Evolutionary conservation across 2,113 vertebrate genomes (phyloP).

Genomic region (Motacilla alba): DNA sequence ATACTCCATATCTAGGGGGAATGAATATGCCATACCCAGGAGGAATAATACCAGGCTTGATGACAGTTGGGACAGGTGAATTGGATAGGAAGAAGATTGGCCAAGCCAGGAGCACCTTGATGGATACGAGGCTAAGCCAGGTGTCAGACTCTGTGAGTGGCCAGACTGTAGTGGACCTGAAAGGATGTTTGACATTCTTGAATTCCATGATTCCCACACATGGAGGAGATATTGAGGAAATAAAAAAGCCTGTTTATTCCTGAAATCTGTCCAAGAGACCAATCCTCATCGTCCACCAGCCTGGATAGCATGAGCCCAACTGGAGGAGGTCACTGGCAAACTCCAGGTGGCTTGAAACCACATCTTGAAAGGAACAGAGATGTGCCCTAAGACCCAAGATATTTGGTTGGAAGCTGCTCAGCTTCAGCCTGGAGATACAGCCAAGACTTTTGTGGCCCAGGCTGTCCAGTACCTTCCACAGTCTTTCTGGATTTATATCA

Average conservation of each 20-base stretch:
- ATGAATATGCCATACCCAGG: constrained; percentile 88
- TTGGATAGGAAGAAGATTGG: constrained; percentile 96
- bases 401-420: constrained; percentile 92
- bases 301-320: constrained; percentile 90
- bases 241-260: constrained; percentile 93
- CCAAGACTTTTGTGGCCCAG: constrained; percentile 91
- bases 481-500: constrained; percentile 91
- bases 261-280: constrained; percentile 92
- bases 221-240: constrained; percentile 90
- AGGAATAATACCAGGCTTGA: constrained; percentile 88
- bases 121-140: constrained; percentile 93
- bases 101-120: constrained; percentile 91
- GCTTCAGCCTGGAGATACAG: constrained; percentile 91
- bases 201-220: constrained; percentile 96
- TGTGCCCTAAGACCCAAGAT: constrained; percentile 94
- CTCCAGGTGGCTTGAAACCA: constrained; percentile 92
- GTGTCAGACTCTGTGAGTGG: constrained; percentile 93
- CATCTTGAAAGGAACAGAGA: constrained; percentile 93
- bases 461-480: constrained; percentile 90
- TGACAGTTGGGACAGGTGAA: constrained; percentile 89
- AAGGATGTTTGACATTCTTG: constrained; percentile 92
- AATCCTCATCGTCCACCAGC: constrained; percentile 91
- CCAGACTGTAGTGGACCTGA: constrained; percentile 91
- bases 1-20: constrained; percentile 80
- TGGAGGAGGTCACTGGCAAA: constrained; percentile 93